Evolutionary conservation across 2,888 invertebrate genomes (phyloP).

Genomic region (Volucella inflata): DNA sequence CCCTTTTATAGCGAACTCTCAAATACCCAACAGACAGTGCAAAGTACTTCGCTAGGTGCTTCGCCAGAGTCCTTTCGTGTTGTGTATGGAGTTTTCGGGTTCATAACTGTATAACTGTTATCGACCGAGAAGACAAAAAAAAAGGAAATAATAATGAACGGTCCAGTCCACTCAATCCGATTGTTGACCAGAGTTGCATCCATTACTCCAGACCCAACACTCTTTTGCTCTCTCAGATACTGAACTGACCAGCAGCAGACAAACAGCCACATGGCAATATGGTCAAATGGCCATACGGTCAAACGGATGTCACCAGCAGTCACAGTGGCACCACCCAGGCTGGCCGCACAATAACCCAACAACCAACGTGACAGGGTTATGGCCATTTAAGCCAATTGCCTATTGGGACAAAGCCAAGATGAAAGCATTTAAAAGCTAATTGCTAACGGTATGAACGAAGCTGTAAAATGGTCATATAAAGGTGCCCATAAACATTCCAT

Average conservation of each 20-base stretch:
- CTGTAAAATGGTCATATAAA: slow-evolving; percentile 71
- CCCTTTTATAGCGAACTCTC: not conserved
- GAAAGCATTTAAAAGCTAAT: slow-evolving; percentile 75
- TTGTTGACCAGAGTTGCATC: slow-evolving; percentile 26
- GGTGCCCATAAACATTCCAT: slow-evolving; percentile 61
- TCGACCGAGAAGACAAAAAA: slow-evolving; percentile 18
- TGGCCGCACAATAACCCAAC: not conserved
- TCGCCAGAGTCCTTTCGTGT: slow-evolving; percentile 37
- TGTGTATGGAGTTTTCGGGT: slow-evolving; percentile 56
- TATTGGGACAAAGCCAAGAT: slow-evolving; percentile 69
- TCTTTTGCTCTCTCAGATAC: too few species aligned
- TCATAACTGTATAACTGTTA: slow-evolving; percentile 69
- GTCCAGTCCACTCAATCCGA: slow-evolving; percentile 33
- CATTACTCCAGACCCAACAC: not conserved
- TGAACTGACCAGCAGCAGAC: too few species aligned
- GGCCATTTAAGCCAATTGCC: slow-evolving; percentile 68
- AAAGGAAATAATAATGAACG: slow-evolving; percentile 7
- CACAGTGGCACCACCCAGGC: slow-evolving; percentile 28
- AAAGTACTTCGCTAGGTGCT: slow-evolving; percentile 49
- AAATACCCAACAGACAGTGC: slow-evolving; percentile 28
- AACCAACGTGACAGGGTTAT: slow-evolving; percentile 52
- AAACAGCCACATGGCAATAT: too few species aligned
- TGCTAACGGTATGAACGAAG: slow-evolving; percentile 66
- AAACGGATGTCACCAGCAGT: slow-evolving; percentile 35
- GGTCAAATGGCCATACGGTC: not conserved